Conservation (phyloP, 2,113 vertebrate species). For the Paraplagusia blochii region DNA sequence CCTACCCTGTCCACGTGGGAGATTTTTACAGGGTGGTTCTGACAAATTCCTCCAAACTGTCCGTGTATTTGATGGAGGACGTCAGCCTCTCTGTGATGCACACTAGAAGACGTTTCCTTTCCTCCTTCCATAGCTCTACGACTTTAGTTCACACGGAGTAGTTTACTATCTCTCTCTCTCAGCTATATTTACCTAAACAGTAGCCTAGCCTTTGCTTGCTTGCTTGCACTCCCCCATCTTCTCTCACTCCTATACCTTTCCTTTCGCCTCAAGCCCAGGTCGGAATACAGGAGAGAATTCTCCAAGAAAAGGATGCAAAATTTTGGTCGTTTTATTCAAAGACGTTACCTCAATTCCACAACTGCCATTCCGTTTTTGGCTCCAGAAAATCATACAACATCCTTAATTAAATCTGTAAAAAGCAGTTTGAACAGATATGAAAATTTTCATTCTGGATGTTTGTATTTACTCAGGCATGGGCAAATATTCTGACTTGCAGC, state of each 20-base stretch:
- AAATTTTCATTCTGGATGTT: too few relatives aligned
- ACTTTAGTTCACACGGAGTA: constrained; percentile 57
- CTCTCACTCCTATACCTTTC: constrained; percentile 21
- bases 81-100: constrained; percentile 44
- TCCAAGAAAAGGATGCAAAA: not conserved
- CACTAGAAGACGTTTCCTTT: constrained; percentile 45
- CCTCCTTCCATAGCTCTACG: constrained; percentile 40
- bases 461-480: too few relatives aligned
- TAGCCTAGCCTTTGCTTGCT: constrained; percentile 16
- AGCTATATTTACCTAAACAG: constrained; percentile 49
- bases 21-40: constrained; percentile 35
- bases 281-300: constrained; percentile 23
- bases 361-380: too few relatives aligned
- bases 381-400: too few relatives aligned
- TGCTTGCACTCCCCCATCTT: constrained; percentile 35
- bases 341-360: not conserved
- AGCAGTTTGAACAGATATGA: too few relatives aligned
- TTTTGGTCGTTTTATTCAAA: too few relatives aligned
- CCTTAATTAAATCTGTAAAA: too few relatives aligned
- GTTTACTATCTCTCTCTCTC: not conserved
- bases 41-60: constrained; percentile 27
- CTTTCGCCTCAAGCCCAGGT: constrained; percentile 48
- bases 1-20: constrained; percentile 28
- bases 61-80: constrained; percentile 38
- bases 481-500: too few relatives aligned